phyloP scores from a whole-genome alignment of 2,888 invertebrate genomes.

The Labia minor region DNA sequence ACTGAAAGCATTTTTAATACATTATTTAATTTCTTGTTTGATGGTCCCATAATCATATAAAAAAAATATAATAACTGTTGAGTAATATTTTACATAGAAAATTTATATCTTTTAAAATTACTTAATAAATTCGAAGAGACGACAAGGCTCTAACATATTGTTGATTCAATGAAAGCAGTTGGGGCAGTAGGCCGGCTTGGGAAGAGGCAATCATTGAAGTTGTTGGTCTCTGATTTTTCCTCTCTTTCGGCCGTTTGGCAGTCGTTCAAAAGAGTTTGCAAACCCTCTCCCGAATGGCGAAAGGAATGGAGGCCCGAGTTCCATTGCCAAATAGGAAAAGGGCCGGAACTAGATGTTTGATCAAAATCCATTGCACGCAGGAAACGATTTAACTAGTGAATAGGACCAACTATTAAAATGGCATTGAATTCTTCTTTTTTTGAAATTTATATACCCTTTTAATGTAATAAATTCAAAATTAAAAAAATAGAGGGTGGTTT shows the following conservation, averaged over 20 bases:
- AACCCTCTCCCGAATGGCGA: not conserved
- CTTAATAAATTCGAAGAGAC: not conserved
- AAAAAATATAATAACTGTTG: too few species aligned
- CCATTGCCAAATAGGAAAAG: conserved; percentile 7
- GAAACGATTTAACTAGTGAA: not conserved
- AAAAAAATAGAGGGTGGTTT: too few species aligned
- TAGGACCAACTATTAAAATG: too few species aligned
- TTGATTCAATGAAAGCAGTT: not conserved
- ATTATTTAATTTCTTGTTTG: too few species aligned
- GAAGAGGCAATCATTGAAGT: not conserved
- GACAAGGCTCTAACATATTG: not conserved
- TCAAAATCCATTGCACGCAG: not conserved
- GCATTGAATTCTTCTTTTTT: too few species aligned
- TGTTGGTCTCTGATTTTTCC: too few species aligned
- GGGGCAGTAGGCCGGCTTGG: not conserved
- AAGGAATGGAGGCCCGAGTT: not conserved
- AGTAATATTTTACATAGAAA: not conserved
- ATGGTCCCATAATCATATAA: too few species aligned
- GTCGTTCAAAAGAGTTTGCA: not conserved
- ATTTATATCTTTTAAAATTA: not conserved
- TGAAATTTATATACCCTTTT: too few species aligned
- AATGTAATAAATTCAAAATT: too few species aligned
- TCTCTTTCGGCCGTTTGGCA: not conserved
- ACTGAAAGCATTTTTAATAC: too few species aligned
- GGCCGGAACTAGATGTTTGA: not conserved